phyloP scores from a whole-genome alignment of 2,797 vertebrate genomes.

The Melanotaenia trifasciata region DNA sequence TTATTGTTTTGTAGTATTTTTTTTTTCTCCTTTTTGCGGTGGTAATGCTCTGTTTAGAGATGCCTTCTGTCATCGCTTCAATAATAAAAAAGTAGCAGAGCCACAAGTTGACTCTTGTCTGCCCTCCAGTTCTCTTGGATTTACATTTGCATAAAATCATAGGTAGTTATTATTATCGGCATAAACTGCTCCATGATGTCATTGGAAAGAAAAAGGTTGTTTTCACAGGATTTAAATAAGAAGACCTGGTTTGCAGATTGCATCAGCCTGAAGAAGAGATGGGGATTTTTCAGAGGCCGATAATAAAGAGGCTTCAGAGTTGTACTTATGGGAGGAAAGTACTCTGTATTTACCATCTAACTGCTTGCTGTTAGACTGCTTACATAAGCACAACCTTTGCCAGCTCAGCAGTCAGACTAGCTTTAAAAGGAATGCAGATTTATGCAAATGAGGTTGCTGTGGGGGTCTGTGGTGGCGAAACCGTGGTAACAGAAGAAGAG shows the following conservation, averaged over 20 bases:
- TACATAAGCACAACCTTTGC: conserved; percentile 75
- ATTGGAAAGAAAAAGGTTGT: conserved; percentile 58
- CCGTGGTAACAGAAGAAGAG: conserved; percentile 68
- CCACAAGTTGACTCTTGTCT: conserved; percentile 47
- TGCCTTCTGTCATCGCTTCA: conserved; percentile 24
- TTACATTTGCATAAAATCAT: conserved; percentile 50
- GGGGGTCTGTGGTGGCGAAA: conserved; percentile 66
- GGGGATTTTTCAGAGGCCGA: conserved; percentile 52
- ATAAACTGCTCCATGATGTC: conserved; percentile 56
- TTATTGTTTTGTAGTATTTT: conserved; percentile 9
- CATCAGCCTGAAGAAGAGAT: conserved; percentile 51
- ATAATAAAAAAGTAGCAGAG: conserved; percentile 18
- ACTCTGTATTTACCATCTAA: conserved; percentile 66
- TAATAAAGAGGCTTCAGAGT: conserved; percentile 69
- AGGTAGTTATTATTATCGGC: conserved; percentile 43
- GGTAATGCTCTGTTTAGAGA: conserved; percentile 27
- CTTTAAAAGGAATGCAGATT: conserved; percentile 74
- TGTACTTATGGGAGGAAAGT: conserved; percentile 59
- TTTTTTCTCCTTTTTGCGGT: conserved; percentile 11
- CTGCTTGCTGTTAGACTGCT: conserved; percentile 60
- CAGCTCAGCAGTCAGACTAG: conserved; percentile 74
- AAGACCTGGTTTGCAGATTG: conserved; percentile 33
- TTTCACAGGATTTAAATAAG: conserved; percentile 43
- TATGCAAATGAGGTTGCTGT: conserved; percentile 73
- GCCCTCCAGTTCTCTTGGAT: conserved; percentile 16